A percentile compares a stretch with the other conserved stretches of the same genome.
Evolutionary conservation across 2,888 invertebrate genomes (phyloP).

Genomic region (Dermolepida albohirtum): DNA sequence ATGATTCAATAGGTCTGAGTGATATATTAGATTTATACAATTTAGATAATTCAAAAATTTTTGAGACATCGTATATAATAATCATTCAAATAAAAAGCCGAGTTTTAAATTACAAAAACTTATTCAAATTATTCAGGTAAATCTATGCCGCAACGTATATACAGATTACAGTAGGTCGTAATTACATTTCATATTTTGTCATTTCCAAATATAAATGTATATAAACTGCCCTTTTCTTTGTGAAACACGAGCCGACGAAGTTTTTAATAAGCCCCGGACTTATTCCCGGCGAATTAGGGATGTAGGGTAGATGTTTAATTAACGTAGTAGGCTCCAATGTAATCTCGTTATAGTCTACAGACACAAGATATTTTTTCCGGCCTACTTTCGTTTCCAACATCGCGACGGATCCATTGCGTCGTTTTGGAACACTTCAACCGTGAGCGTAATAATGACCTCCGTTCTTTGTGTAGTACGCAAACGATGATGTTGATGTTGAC

Average conservation of each 20-base stretch:
- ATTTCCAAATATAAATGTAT: conserved; percentile 4
- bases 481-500: conserved; percentile 9
- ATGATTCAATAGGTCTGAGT: too few relatives aligned
- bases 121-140: too few relatives aligned
- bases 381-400: conserved; percentile 13
- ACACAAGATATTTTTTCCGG: conserved; percentile 17
- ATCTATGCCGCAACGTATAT: too few relatives aligned
- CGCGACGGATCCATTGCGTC: background rate
- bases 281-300: conserved; percentile 24
- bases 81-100: too few relatives aligned
- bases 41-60: too few relatives aligned
- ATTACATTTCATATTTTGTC: too few relatives aligned
- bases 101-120: too few relatives aligned
- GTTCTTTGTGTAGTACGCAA: conserved; percentile 13
- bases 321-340: conserved; percentile 29
- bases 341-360: conserved; percentile 30
- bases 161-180: too few relatives aligned
- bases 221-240: conserved; percentile 15
- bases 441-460: conserved; percentile 14
- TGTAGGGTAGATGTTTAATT: conserved; percentile 36
- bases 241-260: background rate
- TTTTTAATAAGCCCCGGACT: conserved; percentile 29
- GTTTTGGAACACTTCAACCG: conserved; percentile 20
- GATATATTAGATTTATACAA: too few relatives aligned
- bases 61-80: too few relatives aligned